A percentile compares a stretch with the other conserved stretches of the same genome.
Evolutionary conservation across 2,113 vertebrate genomes (phyloP).

Genomic region (Nibea coibor): DNA sequence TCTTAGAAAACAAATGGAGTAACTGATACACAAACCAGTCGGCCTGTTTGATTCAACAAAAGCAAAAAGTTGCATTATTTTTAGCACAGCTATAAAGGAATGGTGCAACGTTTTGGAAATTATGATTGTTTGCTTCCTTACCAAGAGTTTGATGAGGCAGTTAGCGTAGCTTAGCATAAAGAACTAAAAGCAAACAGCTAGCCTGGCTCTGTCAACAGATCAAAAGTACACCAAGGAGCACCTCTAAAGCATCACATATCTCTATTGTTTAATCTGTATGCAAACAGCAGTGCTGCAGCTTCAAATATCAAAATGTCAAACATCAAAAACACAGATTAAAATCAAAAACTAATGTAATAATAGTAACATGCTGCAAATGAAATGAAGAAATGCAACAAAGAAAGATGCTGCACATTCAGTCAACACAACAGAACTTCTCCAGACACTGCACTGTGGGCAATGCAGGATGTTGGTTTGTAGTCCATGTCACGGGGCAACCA

Average conservation of each 20-base stretch:
- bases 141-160: background rate
- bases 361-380: no score
- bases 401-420: no score
- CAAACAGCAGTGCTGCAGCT: background rate
- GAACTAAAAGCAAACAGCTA: background rate
- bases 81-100: background rate
- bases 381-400: no score
- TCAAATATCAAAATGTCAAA: no score
- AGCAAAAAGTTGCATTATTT: background rate
- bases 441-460: no score
- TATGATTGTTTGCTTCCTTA: background rate
- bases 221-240: background rate
- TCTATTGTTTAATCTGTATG: background rate
- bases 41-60: background rate
- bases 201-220: background rate
- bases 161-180: slow-evolving; percentile 3
- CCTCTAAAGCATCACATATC: background rate
- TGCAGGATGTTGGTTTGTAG: no score
- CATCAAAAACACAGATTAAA: no score
- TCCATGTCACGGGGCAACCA: no score
- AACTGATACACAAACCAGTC: background rate
- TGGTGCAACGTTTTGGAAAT: background rate
- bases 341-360: no score
- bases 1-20: background rate
- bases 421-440: no score